phyloP scores from a whole-genome alignment of 2,113 vertebrate genomes.

The Scomber colias region DNA sequence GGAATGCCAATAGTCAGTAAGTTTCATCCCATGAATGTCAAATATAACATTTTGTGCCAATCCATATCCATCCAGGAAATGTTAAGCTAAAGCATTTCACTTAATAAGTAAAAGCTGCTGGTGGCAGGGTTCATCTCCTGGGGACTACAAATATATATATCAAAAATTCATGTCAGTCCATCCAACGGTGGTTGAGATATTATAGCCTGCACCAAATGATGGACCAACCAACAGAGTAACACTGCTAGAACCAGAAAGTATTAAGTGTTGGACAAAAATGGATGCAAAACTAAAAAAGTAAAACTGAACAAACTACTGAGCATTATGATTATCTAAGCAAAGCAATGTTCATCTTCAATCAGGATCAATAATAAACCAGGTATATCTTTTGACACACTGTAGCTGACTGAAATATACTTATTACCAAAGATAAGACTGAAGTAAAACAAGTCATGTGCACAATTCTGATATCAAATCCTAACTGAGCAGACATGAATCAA shows the following conservation, averaged over 20 bases:
- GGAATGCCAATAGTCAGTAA: background rate
- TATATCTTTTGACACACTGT: background rate
- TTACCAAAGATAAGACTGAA: background rate
- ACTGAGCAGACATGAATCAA: background rate
- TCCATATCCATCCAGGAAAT: background rate
- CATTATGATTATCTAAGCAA: no score
- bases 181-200: background rate
- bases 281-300: background rate
- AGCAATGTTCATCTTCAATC: no score
- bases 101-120: no score
- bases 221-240: no score
- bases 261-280: background rate
- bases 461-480: background rate
- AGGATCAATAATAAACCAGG: slow-evolving; percentile 2
- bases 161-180: background rate
- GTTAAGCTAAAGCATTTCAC: no score
- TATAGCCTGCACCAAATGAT: background rate
- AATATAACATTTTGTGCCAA: background rate
- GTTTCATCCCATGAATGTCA: slow-evolving; percentile 4
- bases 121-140: no score
- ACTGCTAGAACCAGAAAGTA: background rate
- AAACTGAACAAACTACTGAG: background rate
- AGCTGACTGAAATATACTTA: background rate
- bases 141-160: background rate
- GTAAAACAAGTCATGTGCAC: background rate